Evolutionary conservation across 2,797 vertebrate species (phyloP), one percentile per base, ranked within the genome.

Genomic region (Hephaestus fuliginosus): DNA sequence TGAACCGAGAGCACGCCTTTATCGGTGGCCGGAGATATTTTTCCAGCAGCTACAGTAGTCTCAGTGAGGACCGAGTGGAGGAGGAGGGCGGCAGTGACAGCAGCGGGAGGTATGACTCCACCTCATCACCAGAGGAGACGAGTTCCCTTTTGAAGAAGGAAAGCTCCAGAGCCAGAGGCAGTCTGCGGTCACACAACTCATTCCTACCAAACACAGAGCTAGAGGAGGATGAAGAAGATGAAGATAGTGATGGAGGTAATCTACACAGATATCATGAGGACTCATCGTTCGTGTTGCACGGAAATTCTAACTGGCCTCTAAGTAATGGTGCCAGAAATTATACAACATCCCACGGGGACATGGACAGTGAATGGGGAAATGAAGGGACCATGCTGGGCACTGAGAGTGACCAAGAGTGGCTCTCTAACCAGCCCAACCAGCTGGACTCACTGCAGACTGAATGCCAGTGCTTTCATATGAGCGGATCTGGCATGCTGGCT

Each of bases 161-260:
- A 25, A 36, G 9, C 11, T 72, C 68, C 8, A 80, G 58, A 30
- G 65, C 22, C 1, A 82, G 86, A 80, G 73, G 60, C 25, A 36
- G 41, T 39, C 58, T 78, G 85, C 86, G 96, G 81, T 90, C 93
- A 3, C 96, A 95, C 87, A 98, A 99, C 70, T 96, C 97, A 11
- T 98, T 98, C 89, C 90, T 97, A 14, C 92, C 96, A 41, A 96
- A 85, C 7, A 81, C 94, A 20, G 92, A 95, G 20, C 93, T 95
- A 48, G 96, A 96, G 43, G 96, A 96, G 18, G 90, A 96, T 2
- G 96, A 96, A 25, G 96, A 96, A 13, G 97, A 97, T 76, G 96
- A 96, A 43, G 94, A 96, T 18, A 83, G 85, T 0, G 94, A 92
- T 22, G 93, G 92, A 78, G 76, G 94, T 63, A 95, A 95, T 83